These are phyloP conservation scores for Drosophila anomalata DNA, from an alignment of 2,888 invertebrate genomes.

Conservation along the genomic window DNA sequence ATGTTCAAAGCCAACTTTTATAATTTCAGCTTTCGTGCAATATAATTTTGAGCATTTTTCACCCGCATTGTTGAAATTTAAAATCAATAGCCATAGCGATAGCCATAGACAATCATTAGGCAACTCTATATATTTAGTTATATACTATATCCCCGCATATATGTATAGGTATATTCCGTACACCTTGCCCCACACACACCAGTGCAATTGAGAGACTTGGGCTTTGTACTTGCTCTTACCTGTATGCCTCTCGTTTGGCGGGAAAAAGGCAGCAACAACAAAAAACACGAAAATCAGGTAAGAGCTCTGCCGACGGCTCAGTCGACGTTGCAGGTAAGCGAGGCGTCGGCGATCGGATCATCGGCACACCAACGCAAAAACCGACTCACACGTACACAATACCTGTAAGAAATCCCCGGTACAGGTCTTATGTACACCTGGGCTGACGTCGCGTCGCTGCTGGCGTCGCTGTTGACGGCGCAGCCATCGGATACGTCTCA, in stretches of 20 bases:
- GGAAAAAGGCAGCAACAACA: conserved; percentile 70
- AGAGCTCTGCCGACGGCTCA: conserved; percentile 44
- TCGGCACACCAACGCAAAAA: conserved; percentile 68
- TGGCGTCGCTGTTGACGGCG: conserved; percentile 34
- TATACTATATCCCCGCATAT: conserved; percentile 14
- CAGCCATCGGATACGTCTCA: conserved; percentile 56
- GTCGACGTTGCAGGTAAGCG: conserved; percentile 18
- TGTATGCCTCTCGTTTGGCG: conserved; percentile 76
- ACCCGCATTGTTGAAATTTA: conserved; percentile 76
- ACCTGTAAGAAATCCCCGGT: conserved; percentile 15
- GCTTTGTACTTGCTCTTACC: conserved; percentile 66
- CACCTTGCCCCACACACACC: conserved; percentile 57
- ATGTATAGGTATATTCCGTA: conserved; percentile 25
- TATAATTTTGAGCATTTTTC: conserved; percentile 76
- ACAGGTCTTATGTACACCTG: conserved; percentile 38
- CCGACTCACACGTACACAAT: conserved; percentile 42
- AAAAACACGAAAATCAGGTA: conserved; percentile 82
- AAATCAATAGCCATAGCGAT: conserved; percentile 61
- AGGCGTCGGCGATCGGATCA: conserved; percentile 58
- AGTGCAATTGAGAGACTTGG: conserved; percentile 22
- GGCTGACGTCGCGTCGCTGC: conserved; percentile 15
- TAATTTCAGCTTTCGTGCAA: conserved; percentile 66
- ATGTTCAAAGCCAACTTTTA: conserved; percentile 47
- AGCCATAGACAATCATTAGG: conserved; percentile 60
- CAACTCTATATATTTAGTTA: conserved; percentile 44